These are phyloP conservation scores for Cheiracanthium punctorium DNA, from an alignment of 2,888 invertebrate genomes.

Conservation along the genomic window DNA sequence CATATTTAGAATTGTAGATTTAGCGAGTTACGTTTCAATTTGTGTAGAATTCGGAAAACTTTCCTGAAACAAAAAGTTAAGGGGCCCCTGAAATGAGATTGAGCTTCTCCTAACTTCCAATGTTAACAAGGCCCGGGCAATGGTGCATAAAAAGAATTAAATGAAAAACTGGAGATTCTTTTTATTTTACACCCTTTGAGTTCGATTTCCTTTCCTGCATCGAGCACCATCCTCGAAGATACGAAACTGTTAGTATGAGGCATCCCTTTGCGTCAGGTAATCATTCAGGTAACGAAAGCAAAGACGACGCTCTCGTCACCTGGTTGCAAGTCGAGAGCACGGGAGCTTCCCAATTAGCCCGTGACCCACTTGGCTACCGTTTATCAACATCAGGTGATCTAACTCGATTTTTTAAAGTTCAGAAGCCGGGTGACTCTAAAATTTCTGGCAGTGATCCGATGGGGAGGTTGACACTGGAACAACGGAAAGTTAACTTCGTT, in stretches of 20 bases:
- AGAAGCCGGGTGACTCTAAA: background rate
- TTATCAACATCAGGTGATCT: background rate
- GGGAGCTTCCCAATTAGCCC: background rate
- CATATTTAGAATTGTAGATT: too few relatives aligned
- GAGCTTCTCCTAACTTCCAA: too few relatives aligned
- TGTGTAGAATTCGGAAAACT: too few relatives aligned
- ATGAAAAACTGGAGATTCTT: background rate
- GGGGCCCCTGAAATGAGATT: too few relatives aligned
- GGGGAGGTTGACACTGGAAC: background rate
- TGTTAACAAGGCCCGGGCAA: too few relatives aligned
- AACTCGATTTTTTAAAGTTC: background rate
- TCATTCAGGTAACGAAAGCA: background rate
- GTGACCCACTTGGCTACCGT: background rate
- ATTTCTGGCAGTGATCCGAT: background rate
- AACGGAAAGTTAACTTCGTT: background rate
- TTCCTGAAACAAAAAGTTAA: too few relatives aligned
- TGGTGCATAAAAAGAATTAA: too few relatives aligned
- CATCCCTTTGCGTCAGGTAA: too few relatives aligned
- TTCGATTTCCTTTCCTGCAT: background rate
- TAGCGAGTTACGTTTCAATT: too few relatives aligned
- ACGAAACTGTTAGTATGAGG: background rate
- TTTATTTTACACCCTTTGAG: background rate
- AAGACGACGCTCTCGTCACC: background rate
- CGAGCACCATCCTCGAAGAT: too few relatives aligned
- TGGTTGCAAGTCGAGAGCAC: background rate